A percentile compares a stretch with the other conserved stretches of the same genome.
These are phyloP conservation scores for Lasioglossum pauxillum DNA, from an alignment of 2,888 invertebrate species.

Conservation along the genomic window DNA sequence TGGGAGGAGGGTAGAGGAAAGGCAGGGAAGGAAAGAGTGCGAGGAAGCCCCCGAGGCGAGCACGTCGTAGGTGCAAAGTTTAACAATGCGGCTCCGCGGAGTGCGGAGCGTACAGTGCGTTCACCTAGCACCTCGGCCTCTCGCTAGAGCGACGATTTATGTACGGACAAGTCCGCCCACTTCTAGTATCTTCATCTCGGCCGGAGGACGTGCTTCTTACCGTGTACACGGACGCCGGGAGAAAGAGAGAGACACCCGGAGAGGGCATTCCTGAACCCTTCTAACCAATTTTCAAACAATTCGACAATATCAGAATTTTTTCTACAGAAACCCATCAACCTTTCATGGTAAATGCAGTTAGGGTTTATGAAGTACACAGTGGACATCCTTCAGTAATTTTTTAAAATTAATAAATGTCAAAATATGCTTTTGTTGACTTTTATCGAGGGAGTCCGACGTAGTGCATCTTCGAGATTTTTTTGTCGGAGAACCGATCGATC, in stretches of 20 bases:
- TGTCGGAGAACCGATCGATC: neutral
- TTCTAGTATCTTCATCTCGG: slow-evolving; percentile 82
- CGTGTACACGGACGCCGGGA: slow-evolving; percentile 18
- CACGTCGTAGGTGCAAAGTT: slow-evolving; percentile 68
- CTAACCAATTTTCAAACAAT: neutral
- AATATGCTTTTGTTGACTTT: neutral
- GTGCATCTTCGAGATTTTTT: neutral
- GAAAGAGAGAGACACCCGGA: neutral
- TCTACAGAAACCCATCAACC: neutral
- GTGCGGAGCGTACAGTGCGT: slow-evolving; percentile 65
- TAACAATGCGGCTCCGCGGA: slow-evolving; percentile 66
- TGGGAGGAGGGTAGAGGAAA: neutral
- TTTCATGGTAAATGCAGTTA: fast-evolving
- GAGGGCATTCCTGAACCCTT: neutral
- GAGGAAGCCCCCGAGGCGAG: slow-evolving; percentile 45
- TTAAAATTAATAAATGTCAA: neutral
- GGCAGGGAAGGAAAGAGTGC: slow-evolving; percentile 33
- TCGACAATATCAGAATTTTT: neutral
- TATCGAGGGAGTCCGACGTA: too few relatives aligned
- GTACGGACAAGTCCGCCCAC: slow-evolving; percentile 77
- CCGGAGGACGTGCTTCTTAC: slow-evolving; percentile 73
- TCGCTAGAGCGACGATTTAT: slow-evolving; percentile 81
- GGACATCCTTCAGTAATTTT: neutral
- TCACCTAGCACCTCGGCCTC: slow-evolving; percentile 78
- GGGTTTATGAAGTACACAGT: neutral